Base-by-base conservation (phyloP, 2,888 invertebrate genomes). In the Tachina lurida region DNA sequence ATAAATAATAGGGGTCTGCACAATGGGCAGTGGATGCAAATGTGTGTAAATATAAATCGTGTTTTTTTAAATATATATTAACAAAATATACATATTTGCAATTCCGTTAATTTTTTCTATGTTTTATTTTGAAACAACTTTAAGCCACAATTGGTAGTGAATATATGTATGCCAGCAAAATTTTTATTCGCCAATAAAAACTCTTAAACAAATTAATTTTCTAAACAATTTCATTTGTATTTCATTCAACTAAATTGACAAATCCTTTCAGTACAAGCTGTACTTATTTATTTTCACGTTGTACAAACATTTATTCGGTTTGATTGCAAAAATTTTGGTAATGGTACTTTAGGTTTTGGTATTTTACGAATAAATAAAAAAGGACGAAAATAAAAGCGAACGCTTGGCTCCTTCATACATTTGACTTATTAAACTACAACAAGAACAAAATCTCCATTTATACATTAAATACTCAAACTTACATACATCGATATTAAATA, bases 391-490 rank as follows among this genome's bases (percentile, higher is more conserved):
- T 39, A 67, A 67, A 17, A 17, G 22, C 13, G 43, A 70, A 70
- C 17, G 49, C 19, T 31, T 22, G 45, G 63, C 56, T 54, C 22
- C 63, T 71, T 60, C 45, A 56, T 80, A 81, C 74, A 74, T 49
- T 63, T 74, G 68, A 81, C 77, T 85, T 85, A 84, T 73, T 81
- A 81, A 81, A 68, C 75, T 19, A 60, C 22, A 52, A 73, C 54
- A 68, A 31, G 31, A 70, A 81, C 74, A 85, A 65, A 78, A 77
- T 54, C 45, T 75, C 56, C 71, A 74, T 74, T 60, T 43, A 76
- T 62, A 73, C 68, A 63, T 60, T 76, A 60, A 77, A 67, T 13
- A 65, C 68, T 2, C n/a, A 62, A 17, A 47, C n/a, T n/a, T n/a
- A n/a, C 63, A 62, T 3, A 58, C 49, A 73, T 45, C 52, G 17